phyloP scores from a whole-genome alignment of 53 echinoderm and acorn worm genomes.

The Temnopleurus reevesii region DNA sequence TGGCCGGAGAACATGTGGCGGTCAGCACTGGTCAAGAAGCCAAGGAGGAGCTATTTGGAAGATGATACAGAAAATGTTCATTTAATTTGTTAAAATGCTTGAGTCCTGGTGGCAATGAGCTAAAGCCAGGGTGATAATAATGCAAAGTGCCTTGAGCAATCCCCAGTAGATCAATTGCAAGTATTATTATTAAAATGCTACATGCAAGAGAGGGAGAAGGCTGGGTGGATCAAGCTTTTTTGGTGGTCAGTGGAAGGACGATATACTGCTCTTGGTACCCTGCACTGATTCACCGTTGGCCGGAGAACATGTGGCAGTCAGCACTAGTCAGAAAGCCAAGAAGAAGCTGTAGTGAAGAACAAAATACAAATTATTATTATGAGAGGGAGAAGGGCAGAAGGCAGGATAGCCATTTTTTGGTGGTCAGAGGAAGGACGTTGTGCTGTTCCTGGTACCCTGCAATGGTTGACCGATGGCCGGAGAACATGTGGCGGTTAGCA shows the following conservation, averaged over 20 bases:
- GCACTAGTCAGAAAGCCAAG: conserved; percentile 87
- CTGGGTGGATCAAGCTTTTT: too few relatives aligned
- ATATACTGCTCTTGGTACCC: conserved; percentile 98
- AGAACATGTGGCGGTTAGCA: conserved; percentile 83
- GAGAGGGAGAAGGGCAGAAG: conserved; percentile 92
- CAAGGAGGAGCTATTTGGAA: conserved; percentile 85
- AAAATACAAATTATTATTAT: too few relatives aligned
- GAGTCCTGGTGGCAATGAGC: too few relatives aligned
- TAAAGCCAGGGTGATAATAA: too few relatives aligned
- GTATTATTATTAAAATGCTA: too few relatives aligned
- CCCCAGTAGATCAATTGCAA: too few relatives aligned
- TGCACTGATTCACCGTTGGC: conserved; percentile 72
- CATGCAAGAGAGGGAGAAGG: too few relatives aligned
- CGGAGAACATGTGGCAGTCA: conserved; percentile 80
- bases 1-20: conserved; percentile 84
- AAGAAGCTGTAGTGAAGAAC: conserved; percentile 76
- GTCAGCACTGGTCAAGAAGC: conserved; percentile 85
- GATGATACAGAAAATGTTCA: too few relatives aligned
- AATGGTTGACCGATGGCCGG: conserved; percentile 72
- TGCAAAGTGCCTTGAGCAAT: too few relatives aligned
- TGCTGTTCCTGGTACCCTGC: conserved; percentile 97
- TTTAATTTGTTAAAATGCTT: too few relatives aligned
- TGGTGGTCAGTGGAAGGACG: conserved; percentile 82
- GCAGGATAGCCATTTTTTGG: conserved; percentile 81
- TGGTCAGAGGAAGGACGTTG: conserved; percentile 88